Conservation (phyloP, 1,140 invertebrate genomes). For the Brachionus manjavacas region DNA sequence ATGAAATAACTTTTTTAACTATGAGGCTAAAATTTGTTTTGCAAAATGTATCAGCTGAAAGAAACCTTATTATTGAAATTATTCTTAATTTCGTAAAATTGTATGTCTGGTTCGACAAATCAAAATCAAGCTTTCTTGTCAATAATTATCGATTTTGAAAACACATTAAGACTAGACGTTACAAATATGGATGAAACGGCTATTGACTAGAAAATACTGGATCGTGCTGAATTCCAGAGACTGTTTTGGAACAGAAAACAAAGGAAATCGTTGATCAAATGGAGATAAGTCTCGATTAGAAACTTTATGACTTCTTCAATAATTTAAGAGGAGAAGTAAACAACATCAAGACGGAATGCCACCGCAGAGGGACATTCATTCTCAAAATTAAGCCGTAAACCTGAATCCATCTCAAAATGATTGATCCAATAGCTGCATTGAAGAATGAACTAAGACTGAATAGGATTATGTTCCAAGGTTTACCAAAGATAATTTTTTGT, state of each 20-base stretch:
- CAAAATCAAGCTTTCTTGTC: neutral
- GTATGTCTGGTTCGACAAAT: slow-evolving; percentile 5
- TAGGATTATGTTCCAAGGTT: neutral
- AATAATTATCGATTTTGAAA: slow-evolving; percentile 4
- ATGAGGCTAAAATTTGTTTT: too few species aligned
- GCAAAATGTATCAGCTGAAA: too few species aligned
- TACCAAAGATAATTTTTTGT: slow-evolving; percentile 2
- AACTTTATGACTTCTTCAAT: neutral
- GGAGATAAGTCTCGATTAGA: neutral
- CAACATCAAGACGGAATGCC: neutral
- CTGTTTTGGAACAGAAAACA: neutral
- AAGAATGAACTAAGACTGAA: neutral
- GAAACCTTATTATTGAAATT: too few species aligned
- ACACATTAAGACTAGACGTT: neutral
- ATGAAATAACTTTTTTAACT: too few species aligned
- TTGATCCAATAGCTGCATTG: neutral
- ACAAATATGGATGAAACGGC: neutral
- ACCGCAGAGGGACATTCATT: neutral
- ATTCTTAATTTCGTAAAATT: neutral
- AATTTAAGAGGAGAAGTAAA: neutral
- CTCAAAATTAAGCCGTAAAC: neutral
- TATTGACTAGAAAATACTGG: slow-evolving; percentile 1
- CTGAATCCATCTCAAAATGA: neutral
- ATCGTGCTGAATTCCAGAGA: neutral
- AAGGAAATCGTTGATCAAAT: neutral